A percentile compares a stretch with the other conserved stretches of the same genome.
Evolutionary conservation across 2,113 vertebrate genomes (phyloP).

Genomic region (Gadus macrocephalus): DNA sequence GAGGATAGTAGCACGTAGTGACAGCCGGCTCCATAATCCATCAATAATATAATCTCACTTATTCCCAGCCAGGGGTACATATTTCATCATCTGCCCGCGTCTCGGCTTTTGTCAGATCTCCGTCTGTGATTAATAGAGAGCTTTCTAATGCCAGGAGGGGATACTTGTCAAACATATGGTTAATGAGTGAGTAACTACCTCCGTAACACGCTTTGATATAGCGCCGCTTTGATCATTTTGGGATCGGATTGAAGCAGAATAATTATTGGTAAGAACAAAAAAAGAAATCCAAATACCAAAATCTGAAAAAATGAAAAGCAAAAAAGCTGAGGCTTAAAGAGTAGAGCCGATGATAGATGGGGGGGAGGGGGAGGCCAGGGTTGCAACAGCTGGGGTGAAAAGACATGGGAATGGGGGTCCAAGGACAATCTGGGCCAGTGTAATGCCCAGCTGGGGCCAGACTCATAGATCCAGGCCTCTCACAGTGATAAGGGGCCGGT

Average conservation of each 20-base stretch:
- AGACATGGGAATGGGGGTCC: slow-evolving; percentile 54
- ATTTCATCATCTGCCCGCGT: slow-evolving; percentile 53
- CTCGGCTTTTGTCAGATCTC: slow-evolving; percentile 47
- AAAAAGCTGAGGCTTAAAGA: slow-evolving; percentile 1
- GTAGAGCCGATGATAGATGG: slow-evolving; percentile 23
- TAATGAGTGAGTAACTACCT: slow-evolving; percentile 65
- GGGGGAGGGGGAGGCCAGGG: background rate
- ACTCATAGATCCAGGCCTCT: slow-evolving; percentile 49
- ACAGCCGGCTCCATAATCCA: slow-evolving; percentile 54
- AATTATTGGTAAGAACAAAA: slow-evolving; percentile 34
- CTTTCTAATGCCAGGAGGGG: slow-evolving; percentile 53
- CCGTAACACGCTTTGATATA: slow-evolving; percentile 56
- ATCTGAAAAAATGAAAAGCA: no score
- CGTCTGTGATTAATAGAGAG: slow-evolving; percentile 64
- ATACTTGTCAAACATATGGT: slow-evolving; percentile 67
- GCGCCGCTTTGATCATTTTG: slow-evolving; percentile 59
- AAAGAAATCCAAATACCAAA: slow-evolving; percentile 40
- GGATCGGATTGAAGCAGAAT: slow-evolving; percentile 55
- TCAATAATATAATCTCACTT: slow-evolving; percentile 54
- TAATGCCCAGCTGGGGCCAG: slow-evolving; percentile 64
- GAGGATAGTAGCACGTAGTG: slow-evolving; percentile 35
- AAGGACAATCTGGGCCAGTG: slow-evolving; percentile 64
- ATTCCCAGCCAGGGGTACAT: slow-evolving; percentile 51
- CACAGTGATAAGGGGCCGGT: slow-evolving; percentile 47
- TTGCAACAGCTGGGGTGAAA: slow-evolving; percentile 27